Base-by-base conservation (phyloP, 2,797 vertebrate species). In the Parauchenoglanis punctatus region DNA sequence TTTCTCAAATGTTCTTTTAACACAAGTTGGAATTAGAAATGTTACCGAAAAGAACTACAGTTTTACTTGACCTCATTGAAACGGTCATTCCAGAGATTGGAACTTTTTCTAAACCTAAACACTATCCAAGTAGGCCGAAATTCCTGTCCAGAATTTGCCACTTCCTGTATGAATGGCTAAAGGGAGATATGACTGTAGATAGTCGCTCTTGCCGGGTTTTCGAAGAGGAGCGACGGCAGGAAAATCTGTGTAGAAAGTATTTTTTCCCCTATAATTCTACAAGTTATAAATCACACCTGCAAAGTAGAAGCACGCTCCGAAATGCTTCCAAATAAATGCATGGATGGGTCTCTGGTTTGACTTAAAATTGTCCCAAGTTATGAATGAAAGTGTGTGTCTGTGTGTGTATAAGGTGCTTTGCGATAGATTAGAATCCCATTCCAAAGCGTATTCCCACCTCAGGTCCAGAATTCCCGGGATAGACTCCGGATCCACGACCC, bases 61-160 rank as follows among this genome's bases (percentile, higher is more conserved):
- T 17, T 68, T 17, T 68, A 70, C 8, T 40, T 40, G 63, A 28
- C 61, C 12, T n/a, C 13, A 28, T 28, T 65, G 15, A 35, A 35
- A 70, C 15, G 35, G 7, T 2, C 0, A 2, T 70, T 70, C 67
- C 65, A 67, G 31, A 70, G 31, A 35, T 40, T 40, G 35, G 35
- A 40, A 40, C 35, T 40, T 40, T 40, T 40, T 40, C 70, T 20
- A 73, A 73, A 46, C 20, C 46, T 7, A n/a, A 15, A 18, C 4
- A 17, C 73, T 2, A 49, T 76, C 46, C 12, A 25, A 52, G 15
- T 1, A 76, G 1, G 25, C 46, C 49, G n/a, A 31, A 54, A 54
- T 56, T 77, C 75, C 75, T 54, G 75, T 54, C n/a, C 25, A 77
- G 15, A 77, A 77, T n/a, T 49, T 15, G 44, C 52, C 73, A n/a